phyloP scores from a whole-genome alignment of 2,888 invertebrate species.

The Campopleginae sp. region DNA sequence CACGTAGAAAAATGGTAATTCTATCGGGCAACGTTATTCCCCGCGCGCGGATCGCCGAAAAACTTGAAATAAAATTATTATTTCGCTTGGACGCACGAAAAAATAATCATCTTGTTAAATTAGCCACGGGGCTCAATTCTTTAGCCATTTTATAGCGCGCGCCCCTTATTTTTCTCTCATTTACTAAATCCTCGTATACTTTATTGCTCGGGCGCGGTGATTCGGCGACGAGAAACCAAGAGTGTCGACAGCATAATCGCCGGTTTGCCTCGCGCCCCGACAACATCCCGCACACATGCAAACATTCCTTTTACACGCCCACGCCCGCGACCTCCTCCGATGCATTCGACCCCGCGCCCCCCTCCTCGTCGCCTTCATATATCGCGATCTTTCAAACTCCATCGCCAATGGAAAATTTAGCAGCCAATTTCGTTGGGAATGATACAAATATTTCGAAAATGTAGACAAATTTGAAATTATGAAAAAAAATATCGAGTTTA shows the following conservation, averaged over 20 bases:
- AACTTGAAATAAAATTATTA: not conserved
- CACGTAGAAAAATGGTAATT: not conserved
- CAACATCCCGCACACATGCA: constrained; percentile 21
- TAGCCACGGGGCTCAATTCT: not conserved
- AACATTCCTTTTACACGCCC: constrained; percentile 66
- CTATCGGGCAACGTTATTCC: not conserved
- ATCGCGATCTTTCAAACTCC: no score
- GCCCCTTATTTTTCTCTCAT: not conserved
- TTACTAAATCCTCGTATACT: constrained; percentile 9
- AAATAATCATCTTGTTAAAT: not conserved
- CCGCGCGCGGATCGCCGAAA: not conserved
- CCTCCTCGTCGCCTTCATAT: constrained; percentile 10
- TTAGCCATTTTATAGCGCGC: no score
- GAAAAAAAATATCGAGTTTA: no score
- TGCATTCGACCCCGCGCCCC: constrained; percentile 4
- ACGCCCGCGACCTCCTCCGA: constrained; percentile 66
- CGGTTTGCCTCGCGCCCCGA: constrained; percentile 70
- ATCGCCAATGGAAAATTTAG: no score
- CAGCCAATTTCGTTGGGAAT: no score
- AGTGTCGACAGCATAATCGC: constrained; percentile 82
- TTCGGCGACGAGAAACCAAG: constrained; percentile 60
- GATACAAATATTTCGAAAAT: no score
- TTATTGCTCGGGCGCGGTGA: constrained; percentile 1
- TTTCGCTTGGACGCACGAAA: not conserved
- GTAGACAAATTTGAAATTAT: no score